phyloP scores from a whole-genome alignment of 2,797 vertebrate species.

The Myiotriccus ornatus region DNA sequence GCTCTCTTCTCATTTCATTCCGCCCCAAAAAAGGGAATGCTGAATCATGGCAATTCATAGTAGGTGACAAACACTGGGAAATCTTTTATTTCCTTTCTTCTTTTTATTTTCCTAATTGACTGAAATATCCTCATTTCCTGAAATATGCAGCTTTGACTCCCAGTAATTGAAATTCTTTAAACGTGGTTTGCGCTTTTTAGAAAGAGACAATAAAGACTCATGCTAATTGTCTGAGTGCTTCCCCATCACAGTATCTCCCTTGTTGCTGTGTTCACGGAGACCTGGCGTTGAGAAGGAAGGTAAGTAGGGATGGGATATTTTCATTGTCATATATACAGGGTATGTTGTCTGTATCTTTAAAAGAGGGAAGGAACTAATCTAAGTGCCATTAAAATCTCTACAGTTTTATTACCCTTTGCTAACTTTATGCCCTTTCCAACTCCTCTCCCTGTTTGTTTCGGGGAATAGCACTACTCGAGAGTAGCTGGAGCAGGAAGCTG shows the following conservation, averaged over 20 bases:
- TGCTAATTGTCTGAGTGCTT: rapidly evolving
- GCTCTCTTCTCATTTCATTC: neutral
- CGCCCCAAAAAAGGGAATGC: neutral
- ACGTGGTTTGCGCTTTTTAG: neutral
- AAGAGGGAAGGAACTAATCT: neutral
- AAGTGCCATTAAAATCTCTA: neutral
- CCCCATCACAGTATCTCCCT: rapidly evolving
- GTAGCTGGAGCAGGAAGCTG: neutral
- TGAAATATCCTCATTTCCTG: neutral
- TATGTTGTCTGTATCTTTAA: neutral
- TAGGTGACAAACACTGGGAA: neutral
- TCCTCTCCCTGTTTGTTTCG: neutral
- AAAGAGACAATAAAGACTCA: neutral
- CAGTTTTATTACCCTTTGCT: neutral
- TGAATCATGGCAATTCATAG: neutral
- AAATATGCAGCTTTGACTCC: neutral
- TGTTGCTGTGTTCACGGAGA: neutral
- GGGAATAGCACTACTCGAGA: rapidly evolving
- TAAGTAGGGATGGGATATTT: neutral
- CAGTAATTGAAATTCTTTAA: neutral
- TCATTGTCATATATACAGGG: neutral
- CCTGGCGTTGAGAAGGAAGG: neutral
- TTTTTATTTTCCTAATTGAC: neutral
- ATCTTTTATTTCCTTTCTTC: neutral
- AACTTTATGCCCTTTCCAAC: neutral